These are phyloP conservation scores for Acromyrmex charruanus DNA, from an alignment of 1,140 invertebrate genomes.

Conservation along the genomic window DNA sequence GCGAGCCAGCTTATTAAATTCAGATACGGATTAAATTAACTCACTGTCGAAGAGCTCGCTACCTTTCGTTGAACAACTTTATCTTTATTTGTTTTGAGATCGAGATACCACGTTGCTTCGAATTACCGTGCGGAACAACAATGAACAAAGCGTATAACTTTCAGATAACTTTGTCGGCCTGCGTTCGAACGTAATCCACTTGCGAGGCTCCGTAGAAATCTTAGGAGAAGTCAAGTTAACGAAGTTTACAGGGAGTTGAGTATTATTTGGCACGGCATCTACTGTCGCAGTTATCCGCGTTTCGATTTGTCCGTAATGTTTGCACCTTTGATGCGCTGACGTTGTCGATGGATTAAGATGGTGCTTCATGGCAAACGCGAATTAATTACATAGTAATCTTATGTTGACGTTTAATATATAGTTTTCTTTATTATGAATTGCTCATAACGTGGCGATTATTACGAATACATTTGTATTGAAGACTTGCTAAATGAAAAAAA, in stretches of 20 bases:
- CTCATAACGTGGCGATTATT: neutral
- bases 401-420: neutral
- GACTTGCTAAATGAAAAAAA: neutral
- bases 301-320: constrained; percentile 23
- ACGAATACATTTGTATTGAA: neutral
- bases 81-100: constrained; percentile 67
- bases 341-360: neutral
- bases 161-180: constrained; percentile 63
- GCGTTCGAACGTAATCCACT: constrained; percentile 73
- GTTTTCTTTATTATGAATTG: neutral
- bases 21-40: constrained; percentile 53
- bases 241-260: constrained; percentile 63
- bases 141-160: constrained; percentile 68
- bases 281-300: constrained; percentile 46
- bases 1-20: constrained; percentile 47
- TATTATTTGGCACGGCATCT: constrained; percentile 46
- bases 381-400: neutral
- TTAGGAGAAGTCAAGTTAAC: constrained; percentile 66
- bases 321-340: constrained; percentile 11
- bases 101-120: constrained; percentile 54
- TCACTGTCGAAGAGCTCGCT: constrained; percentile 5
- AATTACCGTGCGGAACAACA: constrained; percentile 64
- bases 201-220: constrained; percentile 63
- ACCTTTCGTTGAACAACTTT: constrained; percentile 47
- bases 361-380: neutral